phyloP scores from a whole-genome alignment of 2,113 vertebrate species.

The Antechinus flavipes region DNA sequence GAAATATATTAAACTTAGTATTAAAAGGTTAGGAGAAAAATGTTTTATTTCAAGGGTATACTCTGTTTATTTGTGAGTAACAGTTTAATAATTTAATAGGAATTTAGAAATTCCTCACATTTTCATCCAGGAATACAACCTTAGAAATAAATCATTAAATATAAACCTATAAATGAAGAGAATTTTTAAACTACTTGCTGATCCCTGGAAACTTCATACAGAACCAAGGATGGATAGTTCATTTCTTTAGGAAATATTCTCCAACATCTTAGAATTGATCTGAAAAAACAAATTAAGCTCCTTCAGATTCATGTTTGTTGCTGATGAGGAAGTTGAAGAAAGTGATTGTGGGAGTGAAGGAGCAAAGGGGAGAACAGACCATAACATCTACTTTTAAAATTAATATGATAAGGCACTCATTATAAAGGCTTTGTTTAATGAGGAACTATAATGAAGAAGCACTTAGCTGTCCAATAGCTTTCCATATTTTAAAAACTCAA shows the following conservation, averaged over 20 bases:
- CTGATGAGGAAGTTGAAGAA: background rate
- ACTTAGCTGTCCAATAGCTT: background rate
- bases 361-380: conserved; percentile 24
- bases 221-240: background rate
- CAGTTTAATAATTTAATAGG: background rate
- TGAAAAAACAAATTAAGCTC: background rate
- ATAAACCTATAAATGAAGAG: conserved; percentile 63
- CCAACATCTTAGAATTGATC: background rate
- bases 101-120: background rate
- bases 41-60: conserved; percentile 67
- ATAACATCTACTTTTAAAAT: conserved; percentile 8
- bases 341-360: background rate
- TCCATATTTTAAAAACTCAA: background rate
- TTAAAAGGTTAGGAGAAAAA: conserved; percentile 74
- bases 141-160: conserved; percentile 58
- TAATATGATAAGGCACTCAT: background rate
- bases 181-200: conserved; percentile 62
- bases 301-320: background rate
- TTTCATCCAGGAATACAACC: background rate
- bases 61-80: conserved; percentile 62
- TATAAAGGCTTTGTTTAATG: conserved; percentile 5
- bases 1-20: conserved; percentile 64
- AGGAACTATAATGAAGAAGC: background rate
- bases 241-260: background rate
- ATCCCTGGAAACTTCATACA: background rate